Evolutionary conservation across 2,797 vertebrate species (phyloP), one percentile per base, ranked within the genome.

Genomic region (Diceros bicornis): DNA sequence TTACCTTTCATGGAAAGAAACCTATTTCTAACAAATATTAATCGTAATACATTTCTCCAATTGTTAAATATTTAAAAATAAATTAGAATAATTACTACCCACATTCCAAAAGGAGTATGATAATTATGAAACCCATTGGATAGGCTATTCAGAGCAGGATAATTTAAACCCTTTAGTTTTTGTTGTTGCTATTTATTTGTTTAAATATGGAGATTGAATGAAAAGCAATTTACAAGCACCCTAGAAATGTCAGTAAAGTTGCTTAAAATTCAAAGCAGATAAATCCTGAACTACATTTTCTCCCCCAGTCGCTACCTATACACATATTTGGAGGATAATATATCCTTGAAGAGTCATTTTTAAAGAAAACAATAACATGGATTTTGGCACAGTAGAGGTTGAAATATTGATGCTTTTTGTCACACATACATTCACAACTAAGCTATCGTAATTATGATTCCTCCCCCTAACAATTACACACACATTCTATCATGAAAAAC

Each of bases 401-500:
- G 52, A 93, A 90, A 71, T 92, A 7, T 41, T 91, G 50, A 37
- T 77, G 6, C 0, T 79, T 47, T 68, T 75, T 86, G 21, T 37
- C 37, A 59, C 50, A 55, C 21, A 18, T 3, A 55, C 4, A 25
- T 77, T 78, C 23, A 81, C 50, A 61, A 68, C 41, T 27, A 68
- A 37, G 41, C 10, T 94, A 79, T 52, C 37, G 14, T 84, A 75
- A 79, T 64, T 64, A 71, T 47, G 20, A 66, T 55, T 91, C 11
- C 7, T 68, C 10, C 44, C 8, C 27, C 23, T 82, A 91, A 64
- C 68, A 7, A 2, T 18, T 86, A 89, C 69, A 82, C 10, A 64
- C 6, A 64, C 7, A 37, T 78, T 75, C 18, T 95, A 32, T 96
- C 34, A 68, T 78, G 11, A 91, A 93, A 96, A 95, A 0, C 4